Percentiles rank a stretch among this genome's conserved stretches.
phyloP scores from a whole-genome alignment of 1,140 invertebrate species.

The Amyelois transitella region DNA sequence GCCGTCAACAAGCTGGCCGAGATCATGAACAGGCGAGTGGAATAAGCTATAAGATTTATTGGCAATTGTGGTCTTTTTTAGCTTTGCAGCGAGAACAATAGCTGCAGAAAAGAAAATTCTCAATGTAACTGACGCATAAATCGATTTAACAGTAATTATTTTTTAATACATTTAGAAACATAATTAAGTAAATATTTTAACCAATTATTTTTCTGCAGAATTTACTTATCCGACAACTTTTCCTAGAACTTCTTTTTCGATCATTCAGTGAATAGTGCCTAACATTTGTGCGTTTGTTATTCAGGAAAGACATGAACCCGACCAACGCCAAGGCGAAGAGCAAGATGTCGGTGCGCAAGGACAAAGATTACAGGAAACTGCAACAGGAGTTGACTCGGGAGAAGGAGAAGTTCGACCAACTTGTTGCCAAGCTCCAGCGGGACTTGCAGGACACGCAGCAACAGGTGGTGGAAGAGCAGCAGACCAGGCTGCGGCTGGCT shows the following conservation, averaged over 20 bases:
- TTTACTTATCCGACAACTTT: too few species aligned
- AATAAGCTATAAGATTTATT: too few species aligned
- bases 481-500: slow-evolving; percentile 84
- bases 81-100: too few species aligned
- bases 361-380: slow-evolving; percentile 95
- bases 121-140: too few species aligned
- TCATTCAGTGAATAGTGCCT: too few species aligned
- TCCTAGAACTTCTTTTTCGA: too few species aligned
- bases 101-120: too few species aligned
- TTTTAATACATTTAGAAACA: too few species aligned
- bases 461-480: slow-evolving; percentile 80
- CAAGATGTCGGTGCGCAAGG: slow-evolving; percentile 89
- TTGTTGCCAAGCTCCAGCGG: slow-evolving; percentile 87
- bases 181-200: background rate
- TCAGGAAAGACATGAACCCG: slow-evolving; percentile 83
- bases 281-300: background rate
- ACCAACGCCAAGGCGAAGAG: slow-evolving; percentile 84
- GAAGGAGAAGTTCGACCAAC: slow-evolving; percentile 93
- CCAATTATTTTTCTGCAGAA: too few species aligned
- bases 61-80: too few species aligned
- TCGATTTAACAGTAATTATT: too few species aligned
- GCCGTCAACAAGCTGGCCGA: slow-evolving; percentile 98
- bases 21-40: slow-evolving; percentile 87
- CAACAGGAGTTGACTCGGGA: slow-evolving; percentile 97
- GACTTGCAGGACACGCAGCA: slow-evolving; percentile 90